These are phyloP conservation scores for Philypnodon macrostomus DNA, from an alignment of 2,797 vertebrate species.

Conservation along the genomic window DNA sequence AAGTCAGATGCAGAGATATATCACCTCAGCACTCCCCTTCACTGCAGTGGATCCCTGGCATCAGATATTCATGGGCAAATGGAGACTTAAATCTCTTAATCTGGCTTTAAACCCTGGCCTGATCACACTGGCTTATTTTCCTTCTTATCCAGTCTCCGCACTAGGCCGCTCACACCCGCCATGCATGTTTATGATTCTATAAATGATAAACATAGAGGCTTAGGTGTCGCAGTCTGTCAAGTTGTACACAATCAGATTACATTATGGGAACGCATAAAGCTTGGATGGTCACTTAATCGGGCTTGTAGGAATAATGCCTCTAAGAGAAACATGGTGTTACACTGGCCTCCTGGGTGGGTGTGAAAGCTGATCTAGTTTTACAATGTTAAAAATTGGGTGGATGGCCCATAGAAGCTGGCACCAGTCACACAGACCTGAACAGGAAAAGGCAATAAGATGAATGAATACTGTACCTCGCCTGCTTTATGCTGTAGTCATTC, in stretches of 20 bases:
- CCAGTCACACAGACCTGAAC: too few species aligned
- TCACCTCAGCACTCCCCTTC: constrained; percentile 58
- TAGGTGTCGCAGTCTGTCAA: constrained; percentile 28
- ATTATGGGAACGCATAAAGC: constrained; percentile 14
- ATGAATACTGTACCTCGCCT: neutral
- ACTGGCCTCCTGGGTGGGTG: constrained; percentile 8
- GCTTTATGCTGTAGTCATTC: neutral
- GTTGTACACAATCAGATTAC: constrained; percentile 13
- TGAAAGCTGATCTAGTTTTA: constrained; percentile 1
- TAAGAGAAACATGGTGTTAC: constrained; percentile 7
- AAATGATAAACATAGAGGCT: constrained; percentile 59
- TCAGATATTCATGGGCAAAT: constrained; percentile 75
- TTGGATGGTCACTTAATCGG: constrained; percentile 10
- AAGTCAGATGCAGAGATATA: too few species aligned
- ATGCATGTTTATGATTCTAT: constrained; percentile 58
- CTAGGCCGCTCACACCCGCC: constrained; percentile 54
- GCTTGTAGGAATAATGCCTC: constrained; percentile 2
- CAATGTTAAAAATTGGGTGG: too few species aligned
- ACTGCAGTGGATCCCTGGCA: constrained; percentile 50
- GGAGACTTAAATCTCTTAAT: constrained; percentile 74
- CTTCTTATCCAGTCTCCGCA: constrained; percentile 61
- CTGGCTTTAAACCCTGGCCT: constrained; percentile 61
- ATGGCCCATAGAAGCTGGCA: too few species aligned
- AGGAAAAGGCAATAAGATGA: too few species aligned
- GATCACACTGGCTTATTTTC: constrained; percentile 65